Conservation (phyloP, 2,113 vertebrate species). For the Dasyornis broadbenti region DNA sequence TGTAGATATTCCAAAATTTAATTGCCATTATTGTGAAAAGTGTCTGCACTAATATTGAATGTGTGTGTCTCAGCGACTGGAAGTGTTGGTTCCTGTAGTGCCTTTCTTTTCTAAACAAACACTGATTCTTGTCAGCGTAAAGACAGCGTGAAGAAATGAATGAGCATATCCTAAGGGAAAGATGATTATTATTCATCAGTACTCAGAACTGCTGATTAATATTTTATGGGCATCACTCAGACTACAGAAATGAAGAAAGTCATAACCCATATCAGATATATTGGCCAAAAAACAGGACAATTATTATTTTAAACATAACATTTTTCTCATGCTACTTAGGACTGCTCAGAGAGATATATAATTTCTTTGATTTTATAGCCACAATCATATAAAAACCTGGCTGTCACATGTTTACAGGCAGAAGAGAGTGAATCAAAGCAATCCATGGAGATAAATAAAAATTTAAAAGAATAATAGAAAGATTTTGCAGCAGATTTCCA, state of each 20-base stretch:
- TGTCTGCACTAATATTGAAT: accelerated
- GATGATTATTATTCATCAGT: background rate
- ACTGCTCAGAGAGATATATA: background rate
- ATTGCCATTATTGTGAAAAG: background rate
- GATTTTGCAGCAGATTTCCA: background rate
- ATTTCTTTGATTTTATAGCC: background rate
- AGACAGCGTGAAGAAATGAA: background rate
- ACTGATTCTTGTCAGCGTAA: background rate
- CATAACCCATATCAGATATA: background rate
- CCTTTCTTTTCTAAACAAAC: background rate
- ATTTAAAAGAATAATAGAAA: background rate
- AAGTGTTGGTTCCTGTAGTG: background rate
- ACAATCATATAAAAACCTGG: background rate
- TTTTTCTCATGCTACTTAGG: background rate
- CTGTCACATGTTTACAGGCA: background rate
- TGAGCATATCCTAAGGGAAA: background rate
- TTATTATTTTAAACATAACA: background rate
- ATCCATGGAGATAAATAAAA: background rate
- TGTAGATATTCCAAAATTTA: background rate
- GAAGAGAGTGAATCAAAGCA: background rate
- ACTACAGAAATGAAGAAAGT: background rate
- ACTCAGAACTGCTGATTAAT: background rate
- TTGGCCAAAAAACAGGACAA: background rate
- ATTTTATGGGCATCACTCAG: background rate
- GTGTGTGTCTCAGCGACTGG: background rate